Conservation (phyloP, 2,113 vertebrate species). For the Nanorana parkeri region DNA sequence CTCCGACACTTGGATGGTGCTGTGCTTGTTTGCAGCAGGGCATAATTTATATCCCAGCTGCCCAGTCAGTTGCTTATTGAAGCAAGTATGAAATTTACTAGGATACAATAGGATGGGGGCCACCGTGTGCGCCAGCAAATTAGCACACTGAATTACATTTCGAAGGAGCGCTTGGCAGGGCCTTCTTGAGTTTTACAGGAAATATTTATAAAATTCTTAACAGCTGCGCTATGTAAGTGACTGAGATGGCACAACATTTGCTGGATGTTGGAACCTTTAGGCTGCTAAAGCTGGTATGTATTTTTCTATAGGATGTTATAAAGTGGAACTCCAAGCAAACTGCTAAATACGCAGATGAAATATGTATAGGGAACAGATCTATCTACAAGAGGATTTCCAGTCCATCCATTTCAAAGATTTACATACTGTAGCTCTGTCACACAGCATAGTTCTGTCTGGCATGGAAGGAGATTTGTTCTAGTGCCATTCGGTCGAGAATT, state of each 20-base stretch:
- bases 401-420: too few species aligned
- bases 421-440: too few species aligned
- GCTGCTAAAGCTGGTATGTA: too few species aligned
- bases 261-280: neutral
- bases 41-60: slow-evolving; percentile 31
- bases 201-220: slow-evolving; percentile 8
- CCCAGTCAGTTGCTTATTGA: slow-evolving; percentile 24
- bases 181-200: neutral
- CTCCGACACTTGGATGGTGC: neutral
- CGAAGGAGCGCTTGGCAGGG: neutral
- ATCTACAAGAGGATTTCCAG: too few species aligned
- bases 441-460: too few species aligned
- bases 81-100: slow-evolving; percentile 36
- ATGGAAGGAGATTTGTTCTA: too few species aligned
- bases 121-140: slow-evolving; percentile 13
- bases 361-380: too few species aligned
- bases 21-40: slow-evolving; percentile 33
- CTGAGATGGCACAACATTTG: neutral
- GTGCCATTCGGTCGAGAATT: too few species aligned
- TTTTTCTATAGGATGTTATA: too few species aligned
- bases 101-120: slow-evolving; percentile 9
- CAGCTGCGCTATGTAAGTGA: slow-evolving; percentile 4
- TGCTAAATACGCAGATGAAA: too few species aligned
- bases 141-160: neutral
- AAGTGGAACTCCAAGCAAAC: too few species aligned